phyloP scores from a whole-genome alignment of 2,113 vertebrate genomes.

The Charadrius vociferus region DNA sequence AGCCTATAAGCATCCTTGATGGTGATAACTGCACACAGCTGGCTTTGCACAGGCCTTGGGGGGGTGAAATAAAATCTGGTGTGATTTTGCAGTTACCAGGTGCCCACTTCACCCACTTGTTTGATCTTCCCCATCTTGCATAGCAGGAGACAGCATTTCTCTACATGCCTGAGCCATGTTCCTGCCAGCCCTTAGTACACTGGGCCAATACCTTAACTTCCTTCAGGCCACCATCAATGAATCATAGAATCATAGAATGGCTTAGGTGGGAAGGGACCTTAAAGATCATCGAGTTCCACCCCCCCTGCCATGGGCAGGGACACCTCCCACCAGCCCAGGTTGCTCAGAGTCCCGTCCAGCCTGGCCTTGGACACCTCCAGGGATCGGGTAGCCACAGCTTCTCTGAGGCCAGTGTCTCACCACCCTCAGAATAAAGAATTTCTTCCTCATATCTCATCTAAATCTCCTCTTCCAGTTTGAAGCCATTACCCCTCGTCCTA shows the following conservation, averaged over 20 bases:
- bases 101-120: not conserved
- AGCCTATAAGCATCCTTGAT: not conserved
- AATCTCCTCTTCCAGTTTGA: too few relatives aligned
- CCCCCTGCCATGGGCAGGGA: too few relatives aligned
- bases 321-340: too few relatives aligned
- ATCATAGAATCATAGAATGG: not conserved
- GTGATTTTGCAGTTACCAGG: not conserved
- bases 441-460: too few relatives aligned
- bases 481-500: too few relatives aligned
- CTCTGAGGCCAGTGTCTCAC: too few relatives aligned
- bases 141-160: not conserved
- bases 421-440: too few relatives aligned
- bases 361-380: too few relatives aligned
- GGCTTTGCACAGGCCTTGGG: not conserved
- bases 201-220: not conserved
- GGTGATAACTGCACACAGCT: not conserved
- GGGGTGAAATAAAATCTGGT: not conserved
- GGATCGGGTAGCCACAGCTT: too few relatives aligned
- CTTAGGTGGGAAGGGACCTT: too few relatives aligned
- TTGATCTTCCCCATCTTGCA: not conserved
- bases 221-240: not conserved
- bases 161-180: not conserved
- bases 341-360: too few relatives aligned
- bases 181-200: not conserved
- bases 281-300: too few relatives aligned